These are phyloP conservation scores for Acanthopleura granulata DNA, from an alignment of 2,888 invertebrate species.

Conservation along the genomic window DNA sequence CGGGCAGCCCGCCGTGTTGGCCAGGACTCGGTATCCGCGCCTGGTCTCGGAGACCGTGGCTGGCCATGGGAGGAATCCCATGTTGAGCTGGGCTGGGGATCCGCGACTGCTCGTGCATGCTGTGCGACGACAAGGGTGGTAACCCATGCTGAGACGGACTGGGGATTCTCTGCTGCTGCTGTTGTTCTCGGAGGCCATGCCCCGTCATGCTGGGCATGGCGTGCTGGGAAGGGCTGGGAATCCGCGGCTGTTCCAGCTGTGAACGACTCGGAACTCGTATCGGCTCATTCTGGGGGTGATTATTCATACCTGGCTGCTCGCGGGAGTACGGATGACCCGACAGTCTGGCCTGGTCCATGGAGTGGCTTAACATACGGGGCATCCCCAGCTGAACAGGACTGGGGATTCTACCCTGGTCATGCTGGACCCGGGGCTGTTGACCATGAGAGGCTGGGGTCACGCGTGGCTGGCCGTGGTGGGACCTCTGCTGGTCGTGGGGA, in stretches of 20 bases:
- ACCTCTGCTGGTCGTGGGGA: not conserved
- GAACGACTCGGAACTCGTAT: conserved; percentile 1
- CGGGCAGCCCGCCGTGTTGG: not conserved
- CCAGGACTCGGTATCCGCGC: not conserved
- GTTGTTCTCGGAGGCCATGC: not conserved
- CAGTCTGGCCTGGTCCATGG: not conserved
- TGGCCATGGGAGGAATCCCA: too few species aligned
- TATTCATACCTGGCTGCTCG: too few species aligned
- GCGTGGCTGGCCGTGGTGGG: too few species aligned
- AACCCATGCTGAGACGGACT: not conserved
- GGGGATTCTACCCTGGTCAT: not conserved
- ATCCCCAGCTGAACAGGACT: not conserved
- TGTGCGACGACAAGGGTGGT: not conserved
- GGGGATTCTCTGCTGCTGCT: not conserved
- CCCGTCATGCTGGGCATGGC: not conserved
- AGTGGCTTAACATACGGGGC: not conserved
- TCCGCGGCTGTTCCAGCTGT: not conserved
- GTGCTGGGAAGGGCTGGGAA: not conserved
- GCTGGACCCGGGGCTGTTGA: not conserved
- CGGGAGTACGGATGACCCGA: not conserved
- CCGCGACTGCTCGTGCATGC: not conserved
- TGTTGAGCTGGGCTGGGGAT: not conserved
- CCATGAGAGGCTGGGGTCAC: not conserved
- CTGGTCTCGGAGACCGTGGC: too few species aligned
- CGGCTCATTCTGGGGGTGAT: not conserved